Evolutionary conservation across 2,797 vertebrate species (phyloP).

Genomic region (Steatocranus sp.): DNA sequence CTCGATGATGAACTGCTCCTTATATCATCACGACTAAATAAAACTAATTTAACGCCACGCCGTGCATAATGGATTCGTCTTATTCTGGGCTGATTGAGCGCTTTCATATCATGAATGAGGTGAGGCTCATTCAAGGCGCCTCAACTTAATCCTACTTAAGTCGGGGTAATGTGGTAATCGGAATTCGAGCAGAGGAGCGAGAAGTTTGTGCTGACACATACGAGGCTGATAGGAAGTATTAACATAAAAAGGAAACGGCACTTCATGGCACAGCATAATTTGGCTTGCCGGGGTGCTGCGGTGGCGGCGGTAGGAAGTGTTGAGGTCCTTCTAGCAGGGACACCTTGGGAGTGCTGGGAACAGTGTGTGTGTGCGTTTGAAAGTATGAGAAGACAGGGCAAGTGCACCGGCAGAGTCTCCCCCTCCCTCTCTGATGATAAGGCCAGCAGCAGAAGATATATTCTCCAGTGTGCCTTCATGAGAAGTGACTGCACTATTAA

Average conservation of each 20-base stretch:
- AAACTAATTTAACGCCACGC: slow-evolving; percentile 28
- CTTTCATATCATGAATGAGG: slow-evolving; percentile 35
- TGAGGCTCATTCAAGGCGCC: slow-evolving; percentile 57
- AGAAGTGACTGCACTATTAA: slow-evolving; percentile 58
- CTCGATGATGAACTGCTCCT: slow-evolving; percentile 26
- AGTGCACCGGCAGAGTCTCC: slow-evolving; percentile 6
- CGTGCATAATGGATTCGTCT: slow-evolving; percentile 29
- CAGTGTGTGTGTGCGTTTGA: neutral
- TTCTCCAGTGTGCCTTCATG: slow-evolving; percentile 42
- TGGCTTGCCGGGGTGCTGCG: slow-evolving; percentile 11
- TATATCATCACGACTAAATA: slow-evolving; percentile 17
- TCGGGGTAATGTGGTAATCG: slow-evolving; percentile 52
- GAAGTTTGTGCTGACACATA: slow-evolving; percentile 61
- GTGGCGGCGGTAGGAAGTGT: neutral
- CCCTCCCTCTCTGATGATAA: slow-evolving; percentile 15
- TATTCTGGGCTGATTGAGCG: slow-evolving; percentile 39
- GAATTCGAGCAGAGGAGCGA: slow-evolving; percentile 29
- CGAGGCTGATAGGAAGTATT: slow-evolving; percentile 52
- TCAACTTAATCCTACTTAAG: slow-evolving; percentile 66
- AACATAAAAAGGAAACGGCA: slow-evolving; percentile 57
- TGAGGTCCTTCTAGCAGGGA: slow-evolving; percentile 45
- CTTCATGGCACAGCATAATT: slow-evolving; percentile 49
- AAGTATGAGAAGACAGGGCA: slow-evolving; percentile 22
- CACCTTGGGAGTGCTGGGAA: slow-evolving; percentile 25
- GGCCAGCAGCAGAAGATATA: slow-evolving; percentile 37